Base-by-base conservation (phyloP, 2,888 invertebrate species). In the Callyntrura guangdongensis region DNA sequence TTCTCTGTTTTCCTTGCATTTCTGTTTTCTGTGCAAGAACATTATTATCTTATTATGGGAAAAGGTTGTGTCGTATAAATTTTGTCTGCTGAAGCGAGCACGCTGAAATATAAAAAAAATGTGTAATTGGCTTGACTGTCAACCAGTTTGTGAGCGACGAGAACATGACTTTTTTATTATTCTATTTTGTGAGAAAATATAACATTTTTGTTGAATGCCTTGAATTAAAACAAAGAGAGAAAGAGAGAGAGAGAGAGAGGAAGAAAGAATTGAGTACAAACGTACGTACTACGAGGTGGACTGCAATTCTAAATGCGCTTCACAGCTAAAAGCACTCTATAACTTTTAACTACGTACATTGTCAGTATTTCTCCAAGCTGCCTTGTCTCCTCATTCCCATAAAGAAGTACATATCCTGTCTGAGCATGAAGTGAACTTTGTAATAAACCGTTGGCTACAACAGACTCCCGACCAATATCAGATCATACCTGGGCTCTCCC, bases 131-230 rank as follows among this genome's bases (percentile, higher is more conserved):
- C 69, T 86, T 88, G 88, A 91, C 91, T 91, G 91, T 91, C 89
- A 91, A 91, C 91, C 91, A 91, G 91, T 91, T 91, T 88, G 86
- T 87, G 91, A 89, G 74, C 49, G 81, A 72, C 69, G 72, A 88
- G 64, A 85, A 86, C 89, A 89, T 89, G 64, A 64, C 69, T 86
- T 85, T 88, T 91, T 90, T 89, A 81, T 81, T 82, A 47, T 79
- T 81, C 85, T 12, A 82, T 72, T 91, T 91, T 91, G 91, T 91
- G 91, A 91, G 91, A 91, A 91, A 91, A 91, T 81, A 56, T 85
- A 89, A 81, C 88, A 91, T 89, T 91, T 91, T 91, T 91, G 89
- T 91, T 89, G 91, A 91, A 91, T 91, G 86, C 91, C 89, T 91
- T 89, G 91, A 91, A 91, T 91, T 91, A 88, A 90, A 85, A 91